Conservation (phyloP, 2,113 vertebrate species). For the Lampris megalopsis region DNA sequence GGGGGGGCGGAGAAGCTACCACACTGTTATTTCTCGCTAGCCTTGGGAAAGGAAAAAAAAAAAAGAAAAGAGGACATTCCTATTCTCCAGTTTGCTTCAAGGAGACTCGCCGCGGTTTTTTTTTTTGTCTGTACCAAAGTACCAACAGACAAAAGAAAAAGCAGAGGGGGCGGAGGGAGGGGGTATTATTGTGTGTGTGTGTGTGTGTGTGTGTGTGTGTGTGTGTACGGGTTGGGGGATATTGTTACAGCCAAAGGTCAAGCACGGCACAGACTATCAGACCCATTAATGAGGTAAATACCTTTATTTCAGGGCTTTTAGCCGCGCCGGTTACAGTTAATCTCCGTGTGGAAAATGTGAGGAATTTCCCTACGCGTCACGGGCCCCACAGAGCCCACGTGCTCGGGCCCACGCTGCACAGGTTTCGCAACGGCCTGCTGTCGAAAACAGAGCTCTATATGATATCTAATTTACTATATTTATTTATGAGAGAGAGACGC, state of each 20-base stretch:
- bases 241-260: conserved; percentile 75
- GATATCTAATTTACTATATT: conserved; percentile 82
- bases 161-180: conserved; percentile 1
- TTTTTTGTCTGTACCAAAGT: conserved; percentile 53
- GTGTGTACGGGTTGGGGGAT: conserved; percentile 25
- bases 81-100: conserved; percentile 59
- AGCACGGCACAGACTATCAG: conserved; percentile 78
- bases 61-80: conserved; percentile 57
- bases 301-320: conserved; percentile 74
- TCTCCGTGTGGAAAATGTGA: conserved; percentile 59
- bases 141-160: conserved; percentile 43
- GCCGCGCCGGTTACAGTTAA: conserved; percentile 62
- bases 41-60: conserved; percentile 41
- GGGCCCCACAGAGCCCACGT: conserved; percentile 58
- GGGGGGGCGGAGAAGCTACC: conserved; percentile 41
- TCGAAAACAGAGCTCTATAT: conserved; percentile 80
- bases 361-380: conserved; percentile 56
- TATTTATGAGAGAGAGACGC: conserved; percentile 78
- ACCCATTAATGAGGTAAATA: conserved; percentile 73
- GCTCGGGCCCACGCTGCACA: conserved; percentile 58
- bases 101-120: conserved; percentile 43
- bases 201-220: not conserved
- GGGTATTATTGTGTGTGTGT: too few relatives aligned
- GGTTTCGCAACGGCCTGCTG: conserved; percentile 68
- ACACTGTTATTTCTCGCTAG: conserved; percentile 44